Base-by-base conservation (phyloP, 2,888 invertebrate genomes). In the Xestoiulus laeticollis region DNA sequence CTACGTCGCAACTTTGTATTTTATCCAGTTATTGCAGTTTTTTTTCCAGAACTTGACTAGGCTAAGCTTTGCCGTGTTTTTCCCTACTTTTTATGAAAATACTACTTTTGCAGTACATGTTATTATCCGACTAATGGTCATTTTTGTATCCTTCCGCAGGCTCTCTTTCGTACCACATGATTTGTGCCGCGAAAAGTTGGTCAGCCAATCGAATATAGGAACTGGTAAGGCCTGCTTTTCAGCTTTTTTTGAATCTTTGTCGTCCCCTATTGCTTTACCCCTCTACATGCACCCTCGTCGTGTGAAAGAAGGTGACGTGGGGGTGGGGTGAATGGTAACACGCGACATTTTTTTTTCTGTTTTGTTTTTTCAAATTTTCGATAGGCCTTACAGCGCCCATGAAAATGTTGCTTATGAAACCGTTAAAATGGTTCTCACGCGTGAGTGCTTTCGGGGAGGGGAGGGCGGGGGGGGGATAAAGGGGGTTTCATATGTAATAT, bases 251-350 rank as follows among this genome's bases (percentile, higher is more conserved):
- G 30, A 78, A 78, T 32, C 59, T 22, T 22, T n/a, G 59, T 59
- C 22, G 59, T n/a, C 59, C 59, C 59, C 59, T 59, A 4, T 8
- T 14, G 30, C 78, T 26, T 78, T 26, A 16, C 78, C 78, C 26
- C 30, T 78, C 22, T 8, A 22, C 59, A 59, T 6, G 53, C 53
- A n/a, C n/a, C 22, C 22, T 8, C 38, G 3, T 78, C 30, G 78
- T 78, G 30, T 48, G 30, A 26, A 78, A 14, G 30, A 30, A 30
- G 78, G 78, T 30, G 30, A 16, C 4, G 30, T 14, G 78, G 12
- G 68, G 78, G 78, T 78, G 78, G 78, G 30, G 78, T 30, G 78
- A 78, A 30, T 78, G 78, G 78, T 78, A 78, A 78, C 78, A 78
- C 78, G 78, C 78, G 78, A 78, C 78, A 78, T 78, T 78, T 78